Conservation (phyloP, 2,113 vertebrate species). For the Pangasianodon hypophthalmus region DNA sequence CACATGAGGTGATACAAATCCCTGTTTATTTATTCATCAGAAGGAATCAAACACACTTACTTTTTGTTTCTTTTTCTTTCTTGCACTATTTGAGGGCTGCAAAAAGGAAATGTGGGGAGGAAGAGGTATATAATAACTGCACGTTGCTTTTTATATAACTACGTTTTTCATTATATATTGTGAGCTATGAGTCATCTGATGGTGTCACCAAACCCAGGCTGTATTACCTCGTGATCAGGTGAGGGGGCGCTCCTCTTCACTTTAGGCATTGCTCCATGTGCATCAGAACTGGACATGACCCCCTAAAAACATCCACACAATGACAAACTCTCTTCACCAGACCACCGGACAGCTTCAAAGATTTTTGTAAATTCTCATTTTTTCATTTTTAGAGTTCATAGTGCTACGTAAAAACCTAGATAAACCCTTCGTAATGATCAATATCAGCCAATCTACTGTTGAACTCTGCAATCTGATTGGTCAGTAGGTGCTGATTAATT, state of each 20-base stretch:
- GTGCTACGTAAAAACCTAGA: neutral
- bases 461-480: neutral
- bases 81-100: constrained; percentile 62
- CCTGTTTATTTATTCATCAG: neutral
- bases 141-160: neutral
- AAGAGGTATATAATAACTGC: neutral
- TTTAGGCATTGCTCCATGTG: constrained; percentile 57
- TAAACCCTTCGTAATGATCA: neutral
- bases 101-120: constrained; percentile 45
- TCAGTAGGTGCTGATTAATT: neutral
- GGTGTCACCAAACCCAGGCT: neutral
- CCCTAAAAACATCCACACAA: constrained; percentile 35
- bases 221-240: constrained; percentile 64
- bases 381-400: neutral
- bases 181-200: neutral
- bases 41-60: constrained; percentile 54
- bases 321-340: neutral
- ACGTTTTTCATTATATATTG: neutral
- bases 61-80: constrained; percentile 58
- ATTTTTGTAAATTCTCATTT: neutral
- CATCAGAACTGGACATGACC: constrained; percentile 25
- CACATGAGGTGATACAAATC: neutral
- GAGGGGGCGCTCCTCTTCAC: constrained; percentile 63
- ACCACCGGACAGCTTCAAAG: neutral
- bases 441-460: neutral